phyloP scores from a whole-genome alignment of 2,797 vertebrate genomes.

The Enteromius fasciolatus region DNA sequence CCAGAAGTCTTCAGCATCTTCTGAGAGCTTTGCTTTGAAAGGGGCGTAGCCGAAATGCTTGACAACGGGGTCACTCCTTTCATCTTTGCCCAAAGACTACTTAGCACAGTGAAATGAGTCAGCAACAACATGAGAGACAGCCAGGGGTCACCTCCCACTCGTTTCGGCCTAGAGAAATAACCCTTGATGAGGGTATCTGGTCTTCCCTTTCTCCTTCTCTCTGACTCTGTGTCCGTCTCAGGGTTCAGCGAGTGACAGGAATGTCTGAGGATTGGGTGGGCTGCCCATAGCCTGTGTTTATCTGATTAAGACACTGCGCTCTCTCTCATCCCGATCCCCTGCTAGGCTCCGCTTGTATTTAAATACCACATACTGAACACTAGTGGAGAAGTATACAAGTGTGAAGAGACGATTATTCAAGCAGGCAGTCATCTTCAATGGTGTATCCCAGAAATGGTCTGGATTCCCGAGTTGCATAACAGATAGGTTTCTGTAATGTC shows the following conservation, averaged over 20 bases:
- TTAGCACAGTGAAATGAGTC: slow-evolving; percentile 59
- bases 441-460: not conserved
- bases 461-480: slow-evolving; percentile 14
- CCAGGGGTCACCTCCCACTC: slow-evolving; percentile 58
- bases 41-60: slow-evolving; percentile 42
- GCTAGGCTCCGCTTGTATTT: slow-evolving; percentile 45
- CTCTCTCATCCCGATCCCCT: slow-evolving; percentile 65
- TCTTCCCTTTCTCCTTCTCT: slow-evolving; percentile 42
- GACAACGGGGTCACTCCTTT: slow-evolving; percentile 58
- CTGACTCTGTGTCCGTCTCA: slow-evolving; percentile 43
- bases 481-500: slow-evolving; percentile 16
- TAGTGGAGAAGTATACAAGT: not conserved
- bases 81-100: slow-evolving; percentile 61
- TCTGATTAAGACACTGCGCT: slow-evolving; percentile 70
- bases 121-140: slow-evolving; percentile 59
- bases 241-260: slow-evolving; percentile 77
- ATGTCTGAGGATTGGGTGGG: slow-evolving; percentile 69
- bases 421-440: not conserved
- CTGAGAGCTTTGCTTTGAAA: slow-evolving; percentile 21
- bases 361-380: not conserved
- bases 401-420: slow-evolving; percentile 1
- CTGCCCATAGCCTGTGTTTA: slow-evolving; percentile 66
- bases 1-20: slow-evolving; percentile 37
- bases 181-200: slow-evolving; percentile 35
- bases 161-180: slow-evolving; percentile 49